A percentile compares a stretch with the other conserved stretches of the same genome.
These are phyloP conservation scores for Taenaris catops DNA, from an alignment of 2,888 invertebrate species.

Conservation along the genomic window DNA sequence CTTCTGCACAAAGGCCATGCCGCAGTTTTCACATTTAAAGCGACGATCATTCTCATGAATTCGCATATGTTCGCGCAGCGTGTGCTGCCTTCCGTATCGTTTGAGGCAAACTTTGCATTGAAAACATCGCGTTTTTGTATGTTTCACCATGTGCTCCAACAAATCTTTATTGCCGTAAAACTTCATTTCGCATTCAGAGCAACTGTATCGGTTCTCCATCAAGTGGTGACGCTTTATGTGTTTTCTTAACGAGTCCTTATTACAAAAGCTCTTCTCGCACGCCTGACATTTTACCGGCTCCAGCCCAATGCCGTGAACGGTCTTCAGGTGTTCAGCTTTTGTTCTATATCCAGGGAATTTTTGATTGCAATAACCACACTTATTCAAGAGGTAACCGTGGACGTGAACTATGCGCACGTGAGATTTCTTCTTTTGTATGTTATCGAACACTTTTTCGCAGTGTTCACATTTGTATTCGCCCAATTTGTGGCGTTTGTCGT, in stretches of 20 bases:
- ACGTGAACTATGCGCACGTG: slow-evolving; percentile 26
- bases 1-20: slow-evolving; percentile 30
- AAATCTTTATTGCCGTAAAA: slow-evolving; percentile 45
- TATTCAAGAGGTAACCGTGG: slow-evolving; percentile 21
- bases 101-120: slow-evolving; percentile 49
- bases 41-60: slow-evolving; percentile 29
- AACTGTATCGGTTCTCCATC: slow-evolving; percentile 25
- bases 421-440: slow-evolving; percentile 22
- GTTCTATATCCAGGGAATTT: slow-evolving; percentile 24
- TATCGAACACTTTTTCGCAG: slow-evolving; percentile 28
- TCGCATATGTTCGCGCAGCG: slow-evolving; percentile 31
- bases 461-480: slow-evolving; percentile 27
- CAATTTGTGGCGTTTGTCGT: slow-evolving; percentile 24
- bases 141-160: slow-evolving; percentile 50
- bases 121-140: slow-evolving; percentile 43
- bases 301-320: slow-evolving; percentile 25
- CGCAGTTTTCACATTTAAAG: slow-evolving; percentile 32
- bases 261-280: slow-evolving; percentile 29
- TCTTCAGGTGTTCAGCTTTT: slow-evolving; percentile 28
- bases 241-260: slow-evolving; percentile 18
- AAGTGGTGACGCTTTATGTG: slow-evolving; percentile 29
- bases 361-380: slow-evolving; percentile 27
- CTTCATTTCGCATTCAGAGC: slow-evolving; percentile 33
- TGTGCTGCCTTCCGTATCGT: slow-evolving; percentile 28
- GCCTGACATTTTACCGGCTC: slow-evolving; percentile 26